Evolutionary conservation across 2,797 vertebrate species (phyloP).

Genomic region (Pogonophryne albipinna): DNA sequence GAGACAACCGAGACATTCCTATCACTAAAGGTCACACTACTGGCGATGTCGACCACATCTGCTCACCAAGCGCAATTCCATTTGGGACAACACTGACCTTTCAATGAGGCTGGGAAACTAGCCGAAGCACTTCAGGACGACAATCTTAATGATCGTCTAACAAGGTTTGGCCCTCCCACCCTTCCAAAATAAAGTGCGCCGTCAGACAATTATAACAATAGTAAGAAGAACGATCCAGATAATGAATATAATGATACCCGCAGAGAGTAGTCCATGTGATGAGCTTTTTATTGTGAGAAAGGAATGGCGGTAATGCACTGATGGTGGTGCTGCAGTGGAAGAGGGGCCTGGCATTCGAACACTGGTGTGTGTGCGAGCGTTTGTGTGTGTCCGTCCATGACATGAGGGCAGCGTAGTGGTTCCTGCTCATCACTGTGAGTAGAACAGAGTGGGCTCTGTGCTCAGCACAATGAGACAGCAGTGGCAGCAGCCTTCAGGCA

Average conservation of each 20-base stretch:
- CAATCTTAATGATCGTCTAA: slow-evolving; percentile 83
- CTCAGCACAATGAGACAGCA: slow-evolving; percentile 74
- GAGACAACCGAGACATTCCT: slow-evolving; percentile 74
- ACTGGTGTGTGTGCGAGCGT: slow-evolving; percentile 28
- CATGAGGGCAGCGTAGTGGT: slow-evolving; percentile 64
- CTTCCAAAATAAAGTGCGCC: slow-evolving; percentile 67
- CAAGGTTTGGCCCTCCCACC: slow-evolving; percentile 66
- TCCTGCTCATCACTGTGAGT: slow-evolving; percentile 73
- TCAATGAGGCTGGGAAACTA: slow-evolving; percentile 70
- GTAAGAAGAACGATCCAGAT: slow-evolving; percentile 66
- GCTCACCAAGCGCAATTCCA: slow-evolving; percentile 76
- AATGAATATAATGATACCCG: slow-evolving; percentile 81
- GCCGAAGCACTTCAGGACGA: slow-evolving; percentile 75
- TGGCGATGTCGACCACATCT: slow-evolving; percentile 80
- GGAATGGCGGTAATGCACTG: slow-evolving; percentile 68
- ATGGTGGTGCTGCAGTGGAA: slow-evolving; percentile 53
- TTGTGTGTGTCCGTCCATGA: slow-evolving; percentile 47
- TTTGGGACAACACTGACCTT: slow-evolving; percentile 84
- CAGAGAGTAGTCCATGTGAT: slow-evolving; percentile 67
- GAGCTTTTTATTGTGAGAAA: slow-evolving; percentile 64
- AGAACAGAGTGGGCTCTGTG: slow-evolving; percentile 76
- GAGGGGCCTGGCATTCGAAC: slow-evolving; percentile 56
- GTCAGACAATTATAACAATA: slow-evolving; percentile 71
- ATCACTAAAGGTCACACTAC: slow-evolving; percentile 83
- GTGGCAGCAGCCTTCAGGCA: slow-evolving; percentile 67